Percentiles rank a stretch among this genome's conserved stretches.
Conservation (phyloP, 2,888 invertebrate species). For the Mythimna ferrago region DNA sequence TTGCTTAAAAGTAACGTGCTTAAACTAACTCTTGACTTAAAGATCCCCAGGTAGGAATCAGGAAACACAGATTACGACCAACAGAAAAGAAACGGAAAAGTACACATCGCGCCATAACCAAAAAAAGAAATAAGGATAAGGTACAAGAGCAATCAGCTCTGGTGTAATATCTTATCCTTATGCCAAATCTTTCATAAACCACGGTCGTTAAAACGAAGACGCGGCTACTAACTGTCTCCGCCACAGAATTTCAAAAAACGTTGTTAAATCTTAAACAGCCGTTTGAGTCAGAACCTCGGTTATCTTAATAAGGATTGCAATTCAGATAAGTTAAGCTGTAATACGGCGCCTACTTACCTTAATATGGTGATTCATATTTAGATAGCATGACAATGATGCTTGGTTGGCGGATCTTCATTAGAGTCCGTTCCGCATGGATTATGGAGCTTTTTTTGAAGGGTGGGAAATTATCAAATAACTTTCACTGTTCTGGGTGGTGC, state of each 20-base stretch:
- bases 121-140: no score
- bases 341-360: conserved; percentile 43
- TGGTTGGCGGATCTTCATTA: neutral
- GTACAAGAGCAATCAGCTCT: no score
- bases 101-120: no score
- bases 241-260: conserved; percentile 13
- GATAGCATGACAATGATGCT: conserved; percentile 3
- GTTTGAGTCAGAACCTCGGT: conserved; percentile 20
- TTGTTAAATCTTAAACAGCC: conserved; percentile 14
- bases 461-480: no score
- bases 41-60: no score
- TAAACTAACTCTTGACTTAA: no score
- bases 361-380: conserved; percentile 45
- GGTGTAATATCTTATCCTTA: neutral
- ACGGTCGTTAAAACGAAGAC: neutral
- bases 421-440: neutral
- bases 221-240: no score
- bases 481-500: no score
- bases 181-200: neutral
- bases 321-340: conserved; percentile 42
- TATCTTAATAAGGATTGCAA: conserved; percentile 38
- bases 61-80: no score
- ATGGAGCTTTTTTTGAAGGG: no score
- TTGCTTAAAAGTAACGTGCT: no score
- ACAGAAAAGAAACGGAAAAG: no score